phyloP scores from a whole-genome alignment of 2,797 vertebrate genomes.

The Sebastes oblongus region DNA sequence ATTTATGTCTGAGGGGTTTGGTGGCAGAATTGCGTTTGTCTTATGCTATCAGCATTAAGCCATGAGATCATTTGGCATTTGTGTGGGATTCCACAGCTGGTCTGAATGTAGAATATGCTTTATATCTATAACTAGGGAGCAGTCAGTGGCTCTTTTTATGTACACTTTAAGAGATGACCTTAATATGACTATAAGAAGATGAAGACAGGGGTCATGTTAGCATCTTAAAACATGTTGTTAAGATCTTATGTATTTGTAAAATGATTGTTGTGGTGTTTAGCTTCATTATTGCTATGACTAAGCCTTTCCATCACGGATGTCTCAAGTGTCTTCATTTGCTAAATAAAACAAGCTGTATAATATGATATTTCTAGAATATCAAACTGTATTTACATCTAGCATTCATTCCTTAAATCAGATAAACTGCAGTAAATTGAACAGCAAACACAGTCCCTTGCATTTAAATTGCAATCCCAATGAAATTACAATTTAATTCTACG shows the following conservation, averaged over 20 bases:
- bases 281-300: not conserved
- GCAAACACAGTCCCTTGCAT: not conserved
- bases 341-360: not conserved
- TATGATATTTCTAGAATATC: not conserved
- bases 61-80: not conserved
- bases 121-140: not conserved
- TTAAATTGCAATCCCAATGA: not conserved
- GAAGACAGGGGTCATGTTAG: not conserved
- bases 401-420: not conserved
- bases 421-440: not conserved
- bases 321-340: not conserved
- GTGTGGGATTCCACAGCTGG: not conserved
- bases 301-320: not conserved
- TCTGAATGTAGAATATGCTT: constrained; percentile 17
- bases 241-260: not conserved
- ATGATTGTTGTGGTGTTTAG: not conserved
- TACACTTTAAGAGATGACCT: not conserved
- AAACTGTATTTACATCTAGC: not conserved
- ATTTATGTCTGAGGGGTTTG: not conserved
- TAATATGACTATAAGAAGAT: not conserved
- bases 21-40: not conserved
- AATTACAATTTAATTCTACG: not conserved
- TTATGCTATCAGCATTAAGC: not conserved
- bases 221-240: not conserved
- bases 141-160: constrained; percentile 1